Evolutionary conservation across 2,113 vertebrate species (phyloP).

Genomic region (Polypterus bichir): DNA sequence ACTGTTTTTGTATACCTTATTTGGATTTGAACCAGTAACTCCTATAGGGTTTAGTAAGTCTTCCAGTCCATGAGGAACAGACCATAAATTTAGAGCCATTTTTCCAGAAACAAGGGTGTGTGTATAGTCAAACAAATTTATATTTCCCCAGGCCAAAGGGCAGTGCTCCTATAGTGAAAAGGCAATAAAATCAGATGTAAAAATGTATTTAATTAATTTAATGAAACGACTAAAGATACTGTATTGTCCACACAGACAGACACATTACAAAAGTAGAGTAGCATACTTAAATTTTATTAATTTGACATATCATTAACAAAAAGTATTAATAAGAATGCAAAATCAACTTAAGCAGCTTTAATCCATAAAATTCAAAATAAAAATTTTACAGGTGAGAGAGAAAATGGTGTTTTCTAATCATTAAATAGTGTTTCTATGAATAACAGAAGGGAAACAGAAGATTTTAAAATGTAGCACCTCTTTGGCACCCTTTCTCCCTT

Average conservation of each 20-base stretch:
- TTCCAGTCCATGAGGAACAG: conserved; percentile 91
- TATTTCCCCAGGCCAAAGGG: conserved; percentile 91
- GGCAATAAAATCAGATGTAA: conserved; percentile 23
- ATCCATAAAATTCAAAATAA: background rate
- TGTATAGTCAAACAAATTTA: conserved; percentile 96
- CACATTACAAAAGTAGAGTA: too few species aligned
- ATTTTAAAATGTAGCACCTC: conserved; percentile 54
- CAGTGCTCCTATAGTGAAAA: conserved; percentile 74
- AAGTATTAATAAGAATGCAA: too few species aligned
- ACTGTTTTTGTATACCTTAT: conserved; percentile 59
- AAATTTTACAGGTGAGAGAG: background rate
- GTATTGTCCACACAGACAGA: too few species aligned
- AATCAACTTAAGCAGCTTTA: too few species aligned
- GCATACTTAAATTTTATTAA: too few species aligned
- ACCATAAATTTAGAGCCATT: conserved; percentile 96
- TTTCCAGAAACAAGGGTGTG: conserved; percentile 91
- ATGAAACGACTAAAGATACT: too few species aligned
- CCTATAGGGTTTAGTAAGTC: conserved; percentile 92
- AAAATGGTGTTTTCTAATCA: background rate
- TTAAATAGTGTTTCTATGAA: background rate
- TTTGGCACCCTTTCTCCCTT: conserved; percentile 91
- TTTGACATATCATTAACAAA: too few species aligned
- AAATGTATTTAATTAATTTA: background rate
- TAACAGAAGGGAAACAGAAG: background rate
- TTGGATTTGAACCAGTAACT: conserved; percentile 92